Evolutionary conservation across 2,888 invertebrate species (phyloP), one percentile per base, ranked within the genome.

Genomic region (Alcis repandata): DNA sequence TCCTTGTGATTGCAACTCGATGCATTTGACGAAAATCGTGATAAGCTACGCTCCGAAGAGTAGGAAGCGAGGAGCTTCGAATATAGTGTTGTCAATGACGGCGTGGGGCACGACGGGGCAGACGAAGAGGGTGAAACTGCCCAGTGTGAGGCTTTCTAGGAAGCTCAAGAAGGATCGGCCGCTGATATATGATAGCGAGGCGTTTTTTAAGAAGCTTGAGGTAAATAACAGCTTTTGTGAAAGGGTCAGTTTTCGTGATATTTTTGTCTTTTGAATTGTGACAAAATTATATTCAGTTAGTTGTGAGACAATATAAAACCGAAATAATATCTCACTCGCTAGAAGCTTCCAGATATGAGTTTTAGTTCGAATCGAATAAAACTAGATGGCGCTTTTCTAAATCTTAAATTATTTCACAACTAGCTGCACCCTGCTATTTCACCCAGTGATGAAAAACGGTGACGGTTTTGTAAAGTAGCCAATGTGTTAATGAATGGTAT

Each of bases 191-290:
- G 83, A 91, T 61, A 85, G 82, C 63, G 89, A 89, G 41, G 88
- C 83, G 49, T 93, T 93, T 74, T 92, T 94, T 80, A 85, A 78
- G 69, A 91, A 85, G 57, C 84, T 94, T 59, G 93, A 94, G 93
- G 93, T 93, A 83, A 63, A n/a, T n/a, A n/a, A n/a, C n/a, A n/a
- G 43, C 20, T 40, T 59, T 22, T 45, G 4, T 61, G 53, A 22
- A 51, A n/a, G 33, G 19, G 38, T 7, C 1, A 36, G 11, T 1
- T 36, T 3, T n/a, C n/a, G n/a, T n/a, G n/a, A 7, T 36, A 36
- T 36, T 11, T 11, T 36, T 27, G 2, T 27, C 27, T 27, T 2
- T 27, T n/a, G n/a, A n/a, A n/a, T n/a, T n/a, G n/a, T n/a, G n/a
- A n/a, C n/a, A n/a, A n/a, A n/a, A n/a, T n/a, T n/a, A n/a, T n/a